Percentiles rank a stretch among this genome's conserved stretches.
Evolutionary conservation across 2,113 vertebrate genomes (phyloP).

Genomic region (Ancistrus triradiatus): DNA sequence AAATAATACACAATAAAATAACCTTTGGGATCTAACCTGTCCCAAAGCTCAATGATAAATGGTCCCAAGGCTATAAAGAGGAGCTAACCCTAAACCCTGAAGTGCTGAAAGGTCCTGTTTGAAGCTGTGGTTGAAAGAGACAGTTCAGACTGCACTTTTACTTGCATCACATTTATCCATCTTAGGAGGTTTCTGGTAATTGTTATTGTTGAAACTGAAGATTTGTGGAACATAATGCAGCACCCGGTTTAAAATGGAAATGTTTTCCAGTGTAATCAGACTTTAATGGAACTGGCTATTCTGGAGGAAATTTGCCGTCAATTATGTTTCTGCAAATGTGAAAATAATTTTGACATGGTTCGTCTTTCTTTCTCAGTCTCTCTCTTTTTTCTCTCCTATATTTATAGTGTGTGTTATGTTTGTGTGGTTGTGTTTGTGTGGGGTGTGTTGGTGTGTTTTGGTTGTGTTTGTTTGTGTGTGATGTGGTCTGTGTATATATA

Average conservation of each 20-base stretch:
- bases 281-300: constrained; percentile 43
- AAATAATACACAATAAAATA: too few species aligned
- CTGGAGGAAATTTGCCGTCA: constrained; percentile 48
- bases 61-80: constrained; percentile 51
- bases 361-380: background rate
- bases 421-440: too few species aligned
- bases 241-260: constrained; percentile 37
- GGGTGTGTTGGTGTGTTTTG: too few species aligned
- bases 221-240: constrained; percentile 48
- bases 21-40: too few species aligned
- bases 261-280: constrained; percentile 46
- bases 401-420: too few species aligned
- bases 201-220: constrained; percentile 35
- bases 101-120: background rate
- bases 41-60: constrained; percentile 76
- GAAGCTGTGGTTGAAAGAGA: background rate
- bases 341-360: constrained; percentile 2
- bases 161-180: background rate
- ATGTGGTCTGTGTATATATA: too few species aligned
- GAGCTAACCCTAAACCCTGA: background rate
- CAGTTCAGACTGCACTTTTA: background rate
- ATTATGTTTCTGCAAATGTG: constrained; percentile 18
- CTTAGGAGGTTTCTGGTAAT: constrained; percentile 6
- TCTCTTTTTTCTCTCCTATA: background rate
- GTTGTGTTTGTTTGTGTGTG: too few species aligned